phyloP scores from a whole-genome alignment of 2,797 vertebrate species.

The Channa striata region DNA sequence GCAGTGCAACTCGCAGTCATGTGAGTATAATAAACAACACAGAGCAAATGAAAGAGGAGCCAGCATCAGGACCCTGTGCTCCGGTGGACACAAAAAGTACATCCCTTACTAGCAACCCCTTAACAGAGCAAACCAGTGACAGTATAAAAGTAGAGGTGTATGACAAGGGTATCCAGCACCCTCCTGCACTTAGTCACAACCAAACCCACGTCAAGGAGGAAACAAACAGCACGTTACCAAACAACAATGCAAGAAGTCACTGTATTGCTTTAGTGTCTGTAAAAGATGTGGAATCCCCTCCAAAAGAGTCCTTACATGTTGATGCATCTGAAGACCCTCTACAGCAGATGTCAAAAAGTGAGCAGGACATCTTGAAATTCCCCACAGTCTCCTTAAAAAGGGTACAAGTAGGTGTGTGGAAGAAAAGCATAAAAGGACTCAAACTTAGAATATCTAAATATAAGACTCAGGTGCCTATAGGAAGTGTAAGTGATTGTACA shows the following conservation, averaged over 20 bases:
- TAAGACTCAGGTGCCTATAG: conserved; percentile 41
- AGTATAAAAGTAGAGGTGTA: conserved; percentile 55
- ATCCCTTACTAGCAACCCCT: background rate
- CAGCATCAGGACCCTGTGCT: background rate
- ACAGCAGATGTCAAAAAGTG: conserved; percentile 56
- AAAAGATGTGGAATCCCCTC: conserved; percentile 2
- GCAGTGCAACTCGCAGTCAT: conserved; percentile 13
- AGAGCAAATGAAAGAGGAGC: conserved; percentile 12
- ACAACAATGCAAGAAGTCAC: background rate
- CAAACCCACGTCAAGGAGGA: conserved; percentile 53
- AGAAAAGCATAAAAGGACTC: conserved; percentile 67
- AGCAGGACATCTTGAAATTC: conserved; percentile 63
- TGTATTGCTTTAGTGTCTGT: background rate
- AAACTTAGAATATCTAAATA: conserved; percentile 68
- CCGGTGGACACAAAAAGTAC: conserved; percentile 20
- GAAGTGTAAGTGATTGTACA: conserved; percentile 21
- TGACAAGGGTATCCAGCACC: conserved; percentile 31
- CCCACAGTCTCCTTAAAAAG: conserved; percentile 84
- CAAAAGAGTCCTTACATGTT: background rate
- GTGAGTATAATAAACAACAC: conserved; percentile 22
- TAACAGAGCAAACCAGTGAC: conserved; percentile 1
- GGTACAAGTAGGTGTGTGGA: conserved; percentile 71
- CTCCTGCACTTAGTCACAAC: conserved; percentile 3
- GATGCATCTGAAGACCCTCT: conserved; percentile 37
- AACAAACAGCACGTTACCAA: background rate